Percentiles rank a stretch among this genome's conserved stretches.
phyloP scores from a whole-genome alignment of 2,888 invertebrate species.

The Furcula furcula region DNA sequence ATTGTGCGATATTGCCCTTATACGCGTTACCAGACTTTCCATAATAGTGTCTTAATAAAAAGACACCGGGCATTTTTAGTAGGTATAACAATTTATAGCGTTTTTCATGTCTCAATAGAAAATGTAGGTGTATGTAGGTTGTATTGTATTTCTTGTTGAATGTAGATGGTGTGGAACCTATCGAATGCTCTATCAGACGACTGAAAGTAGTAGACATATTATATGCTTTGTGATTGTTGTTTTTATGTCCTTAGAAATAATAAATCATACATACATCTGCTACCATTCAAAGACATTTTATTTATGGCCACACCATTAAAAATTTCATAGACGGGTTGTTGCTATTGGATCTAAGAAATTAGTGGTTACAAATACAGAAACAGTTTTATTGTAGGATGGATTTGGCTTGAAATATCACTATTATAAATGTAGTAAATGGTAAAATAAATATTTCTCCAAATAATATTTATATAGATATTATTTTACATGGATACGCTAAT shows the following conservation, averaged over 20 bases:
- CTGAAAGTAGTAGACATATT: too few relatives aligned
- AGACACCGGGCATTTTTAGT: too few relatives aligned
- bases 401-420: neutral
- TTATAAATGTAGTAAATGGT: neutral
- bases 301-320: constrained; percentile 12
- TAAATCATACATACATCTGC: constrained; percentile 11
- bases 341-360: constrained; percentile 19
- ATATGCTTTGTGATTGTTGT: too few relatives aligned
- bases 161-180: too few relatives aligned
- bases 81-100: too few relatives aligned
- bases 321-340: constrained; percentile 16
- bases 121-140: too few relatives aligned
- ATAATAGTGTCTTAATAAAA: too few relatives aligned
- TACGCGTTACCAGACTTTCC: too few relatives aligned
- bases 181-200: too few relatives aligned
- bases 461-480: neutral
- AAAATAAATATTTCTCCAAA: neutral
- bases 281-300: constrained; percentile 8
- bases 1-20: too few relatives aligned
- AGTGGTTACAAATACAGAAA: constrained; percentile 10
- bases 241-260: constrained; percentile 8
- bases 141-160: too few relatives aligned
- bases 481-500: neutral
- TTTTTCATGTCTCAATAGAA: too few relatives aligned
- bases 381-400: neutral